Evolutionary conservation across 2,113 vertebrate species (phyloP).

Genomic region (Trachemys scripta): DNA sequence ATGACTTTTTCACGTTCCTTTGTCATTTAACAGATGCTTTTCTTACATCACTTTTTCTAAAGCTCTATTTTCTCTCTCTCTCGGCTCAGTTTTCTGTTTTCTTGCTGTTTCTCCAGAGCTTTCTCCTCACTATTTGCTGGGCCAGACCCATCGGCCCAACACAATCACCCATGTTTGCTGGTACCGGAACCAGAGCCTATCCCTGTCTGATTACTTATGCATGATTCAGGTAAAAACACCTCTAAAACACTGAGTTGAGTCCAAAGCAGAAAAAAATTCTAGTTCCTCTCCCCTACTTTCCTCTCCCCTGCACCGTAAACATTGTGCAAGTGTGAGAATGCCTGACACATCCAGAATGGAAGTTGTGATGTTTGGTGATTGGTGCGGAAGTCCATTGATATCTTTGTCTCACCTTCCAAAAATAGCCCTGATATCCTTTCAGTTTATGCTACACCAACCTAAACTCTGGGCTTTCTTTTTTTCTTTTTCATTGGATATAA

Average conservation of each 20-base stretch:
- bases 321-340: not conserved
- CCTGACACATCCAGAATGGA: not conserved
- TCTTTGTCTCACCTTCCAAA: not conserved
- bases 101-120: slow-evolving; percentile 90
- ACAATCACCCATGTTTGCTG: slow-evolving; percentile 96
- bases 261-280: not conserved
- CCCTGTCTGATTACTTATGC: slow-evolving; percentile 91
- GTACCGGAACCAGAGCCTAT: slow-evolving; percentile 95
- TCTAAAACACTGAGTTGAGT: slow-evolving; percentile 4
- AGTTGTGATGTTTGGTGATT: not conserved
- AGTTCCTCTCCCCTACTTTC: fast-evolving
- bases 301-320: fast-evolving
- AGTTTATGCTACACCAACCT: not conserved
- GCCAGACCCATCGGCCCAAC: slow-evolving; percentile 92
- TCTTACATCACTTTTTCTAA: slow-evolving; percentile 47
- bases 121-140: slow-evolving; percentile 90
- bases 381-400: not conserved
- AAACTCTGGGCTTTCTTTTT: fast-evolving
- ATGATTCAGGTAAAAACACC: slow-evolving; percentile 92
- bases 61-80: slow-evolving; percentile 45
- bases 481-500: not conserved
- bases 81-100: slow-evolving; percentile 86
- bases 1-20: not conserved
- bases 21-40: slow-evolving; percentile 58
- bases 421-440: not conserved